Base-by-base conservation (phyloP, 2,797 vertebrate species). In the Florisuga fusca region DNA sequence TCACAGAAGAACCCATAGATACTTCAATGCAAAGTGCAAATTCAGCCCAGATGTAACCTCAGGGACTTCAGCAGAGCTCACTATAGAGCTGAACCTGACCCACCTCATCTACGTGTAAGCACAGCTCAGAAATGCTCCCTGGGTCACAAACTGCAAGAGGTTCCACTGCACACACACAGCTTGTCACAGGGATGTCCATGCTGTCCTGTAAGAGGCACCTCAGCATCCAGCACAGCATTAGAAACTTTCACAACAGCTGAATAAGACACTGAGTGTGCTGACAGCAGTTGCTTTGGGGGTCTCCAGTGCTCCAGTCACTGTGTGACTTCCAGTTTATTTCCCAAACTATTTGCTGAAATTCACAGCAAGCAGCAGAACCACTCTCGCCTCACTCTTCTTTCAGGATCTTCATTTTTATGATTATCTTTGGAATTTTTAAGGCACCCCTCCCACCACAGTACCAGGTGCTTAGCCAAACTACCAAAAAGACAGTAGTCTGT, bases 41-140 rank as follows among this genome's bases (percentile, higher is more conserved):
- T 46, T 76, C 33, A 96, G 62, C 43, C 68, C 87, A 87, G 75
- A 83, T 55, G 68, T 75, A 87, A 93, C 58, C 59, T 55, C 62
- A 7, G 82, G 58, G 55, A 62, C 61, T 78, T 75, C 27, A 27
- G 71, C 53, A 76, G 68, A 82, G 38, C 29, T 48, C 23, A 6
- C 29, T 83, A 51, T 8, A 53, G 43, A 50, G 54, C 62, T 64
- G 54, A 78, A 73, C 62, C 82, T 46, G 43, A 89, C 46, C 59
- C 62, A 69, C 57, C 63, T 87, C 12, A 0, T 41, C 43, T 55
- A 7, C 12, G 14, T 53, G 36, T 25, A 43, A 76, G 59, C 4
- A 14, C 33, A 84, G 74, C 80, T 77, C 67, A 55, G 51, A 54
- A 90, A 69, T 55, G 36, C 69, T 67, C 48, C 55, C 53, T 27